phyloP scores from a whole-genome alignment of 2,113 vertebrate genomes.

The Colistium nudipinnis region DNA sequence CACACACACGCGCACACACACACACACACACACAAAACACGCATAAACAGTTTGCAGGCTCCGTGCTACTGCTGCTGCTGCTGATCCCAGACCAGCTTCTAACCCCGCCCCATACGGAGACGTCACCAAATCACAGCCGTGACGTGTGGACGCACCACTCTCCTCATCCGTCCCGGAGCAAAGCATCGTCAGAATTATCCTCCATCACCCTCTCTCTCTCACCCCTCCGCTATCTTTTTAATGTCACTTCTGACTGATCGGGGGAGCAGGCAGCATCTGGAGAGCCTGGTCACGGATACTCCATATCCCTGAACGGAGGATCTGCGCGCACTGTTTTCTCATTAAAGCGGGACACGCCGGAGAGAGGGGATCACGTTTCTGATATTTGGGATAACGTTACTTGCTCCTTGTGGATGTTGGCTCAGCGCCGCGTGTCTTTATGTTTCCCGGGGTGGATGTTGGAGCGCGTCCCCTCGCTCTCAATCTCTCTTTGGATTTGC shows the following conservation, averaged over 20 bases:
- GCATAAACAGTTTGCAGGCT: neutral
- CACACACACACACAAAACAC: neutral
- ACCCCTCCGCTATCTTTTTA: constrained; percentile 73
- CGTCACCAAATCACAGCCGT: constrained; percentile 87
- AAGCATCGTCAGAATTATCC: constrained; percentile 78
- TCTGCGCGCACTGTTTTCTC: constrained; percentile 22
- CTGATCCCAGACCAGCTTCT: constrained; percentile 80
- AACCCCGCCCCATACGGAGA: constrained; percentile 80
- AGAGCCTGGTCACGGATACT: constrained; percentile 53
- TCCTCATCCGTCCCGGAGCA: constrained; percentile 83
- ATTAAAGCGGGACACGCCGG: constrained; percentile 52
- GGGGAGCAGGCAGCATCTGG: constrained; percentile 65
- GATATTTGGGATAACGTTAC: constrained; percentile 34
- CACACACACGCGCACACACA: neutral
- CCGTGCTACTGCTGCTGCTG: constrained; percentile 32
- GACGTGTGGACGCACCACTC: constrained; percentile 87
- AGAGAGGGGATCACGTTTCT: constrained; percentile 42
- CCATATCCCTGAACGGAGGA: constrained; percentile 44
- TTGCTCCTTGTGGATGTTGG: constrained; percentile 49
- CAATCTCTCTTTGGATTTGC: constrained; percentile 56
- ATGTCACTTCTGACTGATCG: constrained; percentile 73
- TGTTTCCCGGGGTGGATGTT: constrained; percentile 48
- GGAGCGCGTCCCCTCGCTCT: constrained; percentile 28
- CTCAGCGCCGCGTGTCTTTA: constrained; percentile 14
- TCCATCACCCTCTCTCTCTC: constrained; percentile 72